These are phyloP conservation scores for Psilopogon haemacephalus DNA, from an alignment of 2,113 vertebrate genomes.

Conservation along the genomic window DNA sequence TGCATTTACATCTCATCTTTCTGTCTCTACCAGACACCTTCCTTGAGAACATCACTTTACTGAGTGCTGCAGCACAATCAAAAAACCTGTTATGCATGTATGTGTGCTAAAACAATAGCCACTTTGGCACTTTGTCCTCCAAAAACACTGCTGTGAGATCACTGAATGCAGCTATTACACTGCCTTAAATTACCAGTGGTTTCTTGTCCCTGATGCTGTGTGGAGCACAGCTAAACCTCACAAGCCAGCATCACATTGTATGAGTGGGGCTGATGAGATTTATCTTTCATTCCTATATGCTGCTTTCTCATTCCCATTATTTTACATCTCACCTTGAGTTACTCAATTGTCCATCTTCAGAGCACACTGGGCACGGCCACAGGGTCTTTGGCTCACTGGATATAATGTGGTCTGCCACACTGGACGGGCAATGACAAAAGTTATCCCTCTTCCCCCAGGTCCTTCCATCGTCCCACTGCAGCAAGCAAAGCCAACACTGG, in stretches of 20 bases:
- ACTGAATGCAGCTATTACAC: not conserved
- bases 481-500: conserved; percentile 70
- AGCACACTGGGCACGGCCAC: not conserved
- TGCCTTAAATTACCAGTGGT: not conserved
- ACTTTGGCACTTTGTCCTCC: not conserved
- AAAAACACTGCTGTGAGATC: not conserved
- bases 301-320: not conserved
- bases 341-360: not conserved
- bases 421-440: conserved; percentile 44
- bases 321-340: not conserved
- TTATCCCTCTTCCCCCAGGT: conserved; percentile 78
- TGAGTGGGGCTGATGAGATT: not conserved
- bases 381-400: not conserved
- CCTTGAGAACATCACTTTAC: not conserved
- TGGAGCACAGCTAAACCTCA: not conserved
- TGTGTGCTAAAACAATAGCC: not conserved
- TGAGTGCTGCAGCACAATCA: not conserved
- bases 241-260: not conserved
- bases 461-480: conserved; percentile 76
- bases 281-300: not conserved
- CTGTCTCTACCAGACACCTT: not conserved
- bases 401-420: not conserved
- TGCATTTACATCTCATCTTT: not conserved
- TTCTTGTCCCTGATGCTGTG: not conserved
- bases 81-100: not conserved